Conservation (phyloP, 2,888 invertebrate species). For the Spisula subtruncata region DNA sequence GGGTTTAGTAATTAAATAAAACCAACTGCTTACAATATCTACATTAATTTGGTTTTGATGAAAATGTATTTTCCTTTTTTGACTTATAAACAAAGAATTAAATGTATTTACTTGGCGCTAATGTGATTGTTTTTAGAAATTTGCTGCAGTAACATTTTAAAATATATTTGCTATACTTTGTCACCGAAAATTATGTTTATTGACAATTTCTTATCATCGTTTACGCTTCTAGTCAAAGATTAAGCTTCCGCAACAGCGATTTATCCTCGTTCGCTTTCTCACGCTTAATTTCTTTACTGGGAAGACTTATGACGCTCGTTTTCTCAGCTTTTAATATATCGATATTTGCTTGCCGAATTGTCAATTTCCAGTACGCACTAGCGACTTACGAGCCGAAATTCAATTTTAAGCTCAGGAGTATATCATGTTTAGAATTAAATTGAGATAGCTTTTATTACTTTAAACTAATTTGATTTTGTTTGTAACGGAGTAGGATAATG, state of each 20-base stretch:
- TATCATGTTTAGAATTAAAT: slow-evolving; percentile 54
- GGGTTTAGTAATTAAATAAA: too few relatives aligned
- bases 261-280: neutral
- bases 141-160: too few relatives aligned
- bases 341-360: neutral
- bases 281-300: neutral
- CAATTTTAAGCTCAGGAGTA: slow-evolving; percentile 40
- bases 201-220: neutral
- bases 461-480: slow-evolving; percentile 57
- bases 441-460: slow-evolving; percentile 50
- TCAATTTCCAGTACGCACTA: neutral
- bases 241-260: neutral
- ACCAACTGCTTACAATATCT: too few relatives aligned
- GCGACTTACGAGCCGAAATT: neutral
- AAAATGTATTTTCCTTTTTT: too few relatives aligned
- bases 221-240: neutral
- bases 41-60: too few relatives aligned
- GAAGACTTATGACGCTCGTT: neutral
- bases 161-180: neutral
- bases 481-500: slow-evolving; percentile 59
- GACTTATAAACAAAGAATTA: too few relatives aligned
- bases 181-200: slow-evolving; percentile 7
- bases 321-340: neutral
- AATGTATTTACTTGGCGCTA: too few relatives aligned
- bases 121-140: too few relatives aligned